These are phyloP conservation scores for Lepilemur ruficaudatus DNA, from an alignment of 2,797 vertebrate species.

Conservation along the genomic window DNA sequence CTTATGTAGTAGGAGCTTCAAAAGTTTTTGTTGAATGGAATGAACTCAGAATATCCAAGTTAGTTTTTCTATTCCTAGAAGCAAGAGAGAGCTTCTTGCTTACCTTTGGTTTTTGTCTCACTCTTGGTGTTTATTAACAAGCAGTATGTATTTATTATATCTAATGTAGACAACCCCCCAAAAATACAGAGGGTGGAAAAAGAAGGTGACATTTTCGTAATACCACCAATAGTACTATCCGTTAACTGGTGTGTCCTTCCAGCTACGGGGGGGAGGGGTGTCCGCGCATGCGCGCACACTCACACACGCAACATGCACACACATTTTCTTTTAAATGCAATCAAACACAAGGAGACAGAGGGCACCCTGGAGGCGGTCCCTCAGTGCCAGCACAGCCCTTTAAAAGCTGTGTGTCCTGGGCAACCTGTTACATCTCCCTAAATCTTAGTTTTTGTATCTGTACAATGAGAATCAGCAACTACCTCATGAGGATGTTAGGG, in stretches of 20 bases:
- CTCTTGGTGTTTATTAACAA: conserved; percentile 1
- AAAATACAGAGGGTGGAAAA: background rate
- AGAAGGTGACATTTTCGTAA: background rate
- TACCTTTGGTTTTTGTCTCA: background rate
- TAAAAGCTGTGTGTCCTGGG: background rate
- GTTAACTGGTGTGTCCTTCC: background rate
- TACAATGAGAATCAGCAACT: background rate
- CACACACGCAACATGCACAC: too few relatives aligned
- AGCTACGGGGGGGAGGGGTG: too few relatives aligned
- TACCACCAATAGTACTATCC: background rate
- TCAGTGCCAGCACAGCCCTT: background rate
- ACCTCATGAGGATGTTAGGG: background rate
- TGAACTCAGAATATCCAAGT: background rate
- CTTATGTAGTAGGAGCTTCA: background rate
- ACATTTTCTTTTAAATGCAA: background rate
- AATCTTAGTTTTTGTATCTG: background rate
- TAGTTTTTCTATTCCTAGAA: background rate
- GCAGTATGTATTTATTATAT: background rate
- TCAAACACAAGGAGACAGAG: background rate
- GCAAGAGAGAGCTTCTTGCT: background rate
- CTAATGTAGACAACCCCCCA: background rate
- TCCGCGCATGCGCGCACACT: too few relatives aligned
- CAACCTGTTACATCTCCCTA: background rate
- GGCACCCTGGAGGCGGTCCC: background rate
- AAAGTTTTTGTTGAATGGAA: background rate